Evolutionary conservation across 2,888 invertebrate species (phyloP).

Genomic region (Mythimna impura): DNA sequence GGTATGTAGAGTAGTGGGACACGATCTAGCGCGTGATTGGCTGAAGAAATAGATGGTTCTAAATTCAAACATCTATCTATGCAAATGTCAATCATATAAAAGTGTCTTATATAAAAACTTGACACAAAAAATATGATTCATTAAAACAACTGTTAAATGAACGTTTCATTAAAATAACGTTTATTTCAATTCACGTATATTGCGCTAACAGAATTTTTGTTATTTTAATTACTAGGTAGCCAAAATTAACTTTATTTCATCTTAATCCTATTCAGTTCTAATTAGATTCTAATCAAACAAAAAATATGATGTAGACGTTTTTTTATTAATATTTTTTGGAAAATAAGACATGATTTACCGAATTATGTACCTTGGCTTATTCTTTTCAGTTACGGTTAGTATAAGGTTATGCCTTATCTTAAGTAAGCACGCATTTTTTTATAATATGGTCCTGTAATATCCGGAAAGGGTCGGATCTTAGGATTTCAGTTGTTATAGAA

Average conservation of each 20-base stretch:
- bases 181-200: background rate
- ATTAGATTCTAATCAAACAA: constrained; percentile 2
- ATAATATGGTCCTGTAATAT: too few relatives aligned
- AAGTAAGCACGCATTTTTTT: too few relatives aligned
- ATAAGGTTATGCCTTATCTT: background rate
- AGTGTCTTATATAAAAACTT: too few relatives aligned
- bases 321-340: background rate
- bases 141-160: background rate
- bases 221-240: background rate
- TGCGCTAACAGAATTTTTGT: too few relatives aligned
- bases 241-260: constrained; percentile 11
- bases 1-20: constrained; percentile 26
- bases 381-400: background rate
- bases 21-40: constrained; percentile 20
- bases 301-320: background rate
- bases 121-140: too few relatives aligned
- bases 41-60: constrained; percentile 14
- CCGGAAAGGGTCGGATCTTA: too few relatives aligned
- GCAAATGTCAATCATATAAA: too few relatives aligned
- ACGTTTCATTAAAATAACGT: too few relatives aligned
- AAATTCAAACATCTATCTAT: background rate
- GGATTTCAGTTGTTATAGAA: too few relatives aligned
- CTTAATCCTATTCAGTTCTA: too few relatives aligned
- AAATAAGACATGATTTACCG: background rate
- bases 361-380: background rate